These are phyloP conservation scores for Channa maculata DNA, from an alignment of 2,113 vertebrate genomes.

Conservation along the genomic window DNA sequence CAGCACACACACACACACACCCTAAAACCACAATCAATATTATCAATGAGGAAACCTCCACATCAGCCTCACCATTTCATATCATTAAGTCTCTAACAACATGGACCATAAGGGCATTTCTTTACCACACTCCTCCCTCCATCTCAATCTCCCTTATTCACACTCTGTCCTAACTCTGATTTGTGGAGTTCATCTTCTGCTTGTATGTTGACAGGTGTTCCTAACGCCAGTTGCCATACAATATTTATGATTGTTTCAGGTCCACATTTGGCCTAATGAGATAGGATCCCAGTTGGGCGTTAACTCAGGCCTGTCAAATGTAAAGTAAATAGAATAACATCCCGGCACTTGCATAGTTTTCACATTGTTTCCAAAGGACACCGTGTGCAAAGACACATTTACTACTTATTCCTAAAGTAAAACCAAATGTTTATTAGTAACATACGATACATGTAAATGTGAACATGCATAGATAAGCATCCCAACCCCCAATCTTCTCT, in stretches of 20 bases:
- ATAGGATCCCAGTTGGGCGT: constrained; percentile 93
- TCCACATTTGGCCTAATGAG: constrained; percentile 95
- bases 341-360: constrained; percentile 58
- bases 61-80: constrained; percentile 89
- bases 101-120: constrained; percentile 83
- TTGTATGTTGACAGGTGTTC: constrained; percentile 90
- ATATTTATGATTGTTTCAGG: constrained; percentile 96
- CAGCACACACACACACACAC: constrained; percentile 31
- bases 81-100: constrained; percentile 92
- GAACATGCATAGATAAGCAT: constrained; percentile 47
- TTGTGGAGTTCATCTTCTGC: constrained; percentile 92
- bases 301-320: constrained; percentile 93
- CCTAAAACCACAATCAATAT: constrained; percentile 97
- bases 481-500: constrained; percentile 24
- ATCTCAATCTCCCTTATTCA: constrained; percentile 37
- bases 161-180: constrained; percentile 74
- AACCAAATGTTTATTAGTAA: constrained; percentile 15
- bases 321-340: constrained; percentile 85
- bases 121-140: constrained; percentile 6
- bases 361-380: constrained; percentile 69
- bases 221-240: constrained; percentile 94
- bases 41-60: constrained; percentile 89
- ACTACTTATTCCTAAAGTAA: constrained; percentile 7
- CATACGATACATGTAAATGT: constrained; percentile 17
- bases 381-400: not conserved